A percentile compares a stretch with the other conserved stretches of the same genome.
Evolutionary conservation across 2,113 vertebrate species (phyloP).

Genomic region (Rana temporaria): DNA sequence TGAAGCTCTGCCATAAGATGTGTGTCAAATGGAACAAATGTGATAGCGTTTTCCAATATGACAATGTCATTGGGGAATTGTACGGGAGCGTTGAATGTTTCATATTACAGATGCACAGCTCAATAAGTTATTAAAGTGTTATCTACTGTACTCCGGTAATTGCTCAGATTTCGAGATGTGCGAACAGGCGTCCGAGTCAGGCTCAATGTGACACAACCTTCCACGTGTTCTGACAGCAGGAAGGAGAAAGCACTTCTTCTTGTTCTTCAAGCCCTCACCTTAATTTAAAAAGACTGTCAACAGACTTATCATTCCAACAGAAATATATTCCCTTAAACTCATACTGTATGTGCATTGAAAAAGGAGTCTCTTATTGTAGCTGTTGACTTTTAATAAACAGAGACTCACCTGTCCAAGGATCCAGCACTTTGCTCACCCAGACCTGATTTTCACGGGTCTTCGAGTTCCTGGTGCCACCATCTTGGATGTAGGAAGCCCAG

Average conservation of each 20-base stretch:
- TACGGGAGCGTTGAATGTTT: constrained; percentile 14
- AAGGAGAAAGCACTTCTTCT: not conserved
- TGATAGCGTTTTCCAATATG: constrained; percentile 32
- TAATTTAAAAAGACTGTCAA: no score
- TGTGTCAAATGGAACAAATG: constrained; percentile 17
- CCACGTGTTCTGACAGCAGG: not conserved
- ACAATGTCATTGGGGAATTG: constrained; percentile 31
- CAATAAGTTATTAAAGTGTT: constrained; percentile 35
- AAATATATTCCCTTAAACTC: no score
- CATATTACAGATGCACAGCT: constrained; percentile 25
- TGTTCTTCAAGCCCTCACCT: not conserved
- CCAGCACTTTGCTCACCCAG: no score
- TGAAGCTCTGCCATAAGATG: constrained; percentile 22
- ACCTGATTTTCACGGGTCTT: no score
- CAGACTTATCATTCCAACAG: no score
- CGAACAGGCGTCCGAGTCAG: not conserved
- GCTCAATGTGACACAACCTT: constrained; percentile 10
- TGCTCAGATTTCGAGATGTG: constrained; percentile 32
- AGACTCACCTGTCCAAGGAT: no score
- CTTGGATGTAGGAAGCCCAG: no score
- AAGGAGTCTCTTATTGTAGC: no score
- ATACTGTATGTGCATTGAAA: no score
- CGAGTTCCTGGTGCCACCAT: no score
- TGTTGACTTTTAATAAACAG: no score
- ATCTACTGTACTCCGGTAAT: constrained; percentile 31